Evolutionary conservation across 2,888 invertebrate genomes (phyloP), one percentile per base, ranked within the genome.

Genomic region (Actias luna): DNA sequence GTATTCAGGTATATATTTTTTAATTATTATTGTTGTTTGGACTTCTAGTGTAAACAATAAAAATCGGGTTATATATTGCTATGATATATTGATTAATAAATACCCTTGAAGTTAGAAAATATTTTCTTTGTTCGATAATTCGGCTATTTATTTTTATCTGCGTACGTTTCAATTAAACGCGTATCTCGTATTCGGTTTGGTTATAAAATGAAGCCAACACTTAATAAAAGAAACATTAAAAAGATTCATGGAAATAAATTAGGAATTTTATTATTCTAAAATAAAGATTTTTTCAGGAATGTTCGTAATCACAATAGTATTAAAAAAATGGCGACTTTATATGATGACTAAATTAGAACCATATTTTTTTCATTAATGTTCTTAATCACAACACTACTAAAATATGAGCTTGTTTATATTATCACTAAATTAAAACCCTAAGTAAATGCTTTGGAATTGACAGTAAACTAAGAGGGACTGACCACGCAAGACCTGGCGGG

Each of bases 401-500:
- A 22, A 4, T 16, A 36, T 25, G 10, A 14, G 36, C 0, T 36
- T 25, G 0, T 58, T 36, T 58, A 36, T 35, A 5, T 36, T 18
- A 36, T 18, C 16, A 27, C 3, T 22, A 58, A 18, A 36, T 33
- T 36, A 4, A 58, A 50, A 50, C 46, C 25, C 12, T 50, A 25
- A 25, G 35, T 60, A 63, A 70, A 18, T 60, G 57, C 60, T 29
- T 64, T 69, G 69, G 66, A 64, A 65, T 62, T 66, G 58, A 25
- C 33, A 63, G 65, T 59, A 67, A 66, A 63, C 64, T 59, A 63
- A 63, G 61, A 71, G 64, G 68, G 67, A 62, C 61, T 36, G 35
- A 59, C 67, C 76, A 76, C 70, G 75, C 74, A 63, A 73, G 63
- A 64, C 65, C 66, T 67, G 59, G 58, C 62, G 65, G 74, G 67